Conservation (phyloP, 2,888 invertebrate genomes). For the Gasteruption jaculator region DNA sequence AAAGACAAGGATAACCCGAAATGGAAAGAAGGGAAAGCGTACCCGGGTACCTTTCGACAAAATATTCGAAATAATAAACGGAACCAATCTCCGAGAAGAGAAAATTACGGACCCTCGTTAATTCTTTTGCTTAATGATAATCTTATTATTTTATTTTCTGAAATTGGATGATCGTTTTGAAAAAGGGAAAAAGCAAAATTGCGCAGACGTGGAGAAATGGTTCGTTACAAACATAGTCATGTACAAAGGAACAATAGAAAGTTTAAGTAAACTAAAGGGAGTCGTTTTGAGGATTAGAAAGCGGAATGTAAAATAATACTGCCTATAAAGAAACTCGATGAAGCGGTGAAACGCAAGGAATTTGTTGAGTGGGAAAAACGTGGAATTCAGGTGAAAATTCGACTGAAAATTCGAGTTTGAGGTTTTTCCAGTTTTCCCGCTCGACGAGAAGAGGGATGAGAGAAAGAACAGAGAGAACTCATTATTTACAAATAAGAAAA, state of each 20-base stretch:
- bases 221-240: conserved; percentile 42
- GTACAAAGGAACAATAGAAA: conserved; percentile 27
- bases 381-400: too few relatives aligned
- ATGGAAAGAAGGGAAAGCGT: conserved; percentile 9
- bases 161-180: conserved; percentile 8
- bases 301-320: too few relatives aligned
- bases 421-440: conserved; percentile 25
- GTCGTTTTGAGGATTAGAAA: conserved; percentile 14
- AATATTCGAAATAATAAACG: too few relatives aligned
- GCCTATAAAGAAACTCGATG: too few relatives aligned
- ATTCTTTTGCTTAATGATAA: conserved; percentile 1
- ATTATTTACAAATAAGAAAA: conserved; percentile 40
- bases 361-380: too few relatives aligned
- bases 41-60: too few relatives aligned
- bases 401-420: conserved; percentile 19
- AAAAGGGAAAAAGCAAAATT: conserved; percentile 7
- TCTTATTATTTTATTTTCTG: too few relatives aligned
- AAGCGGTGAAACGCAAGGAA: too few relatives aligned
- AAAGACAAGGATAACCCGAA: conserved; percentile 13
- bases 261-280: background rate
- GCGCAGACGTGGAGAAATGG: background rate
- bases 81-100: too few relatives aligned
- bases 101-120: too few relatives aligned
- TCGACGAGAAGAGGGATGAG: conserved; percentile 16
- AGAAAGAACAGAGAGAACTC: conserved; percentile 26